Conservation (phyloP, 2,113 vertebrate genomes). For the Mola mola region DNA sequence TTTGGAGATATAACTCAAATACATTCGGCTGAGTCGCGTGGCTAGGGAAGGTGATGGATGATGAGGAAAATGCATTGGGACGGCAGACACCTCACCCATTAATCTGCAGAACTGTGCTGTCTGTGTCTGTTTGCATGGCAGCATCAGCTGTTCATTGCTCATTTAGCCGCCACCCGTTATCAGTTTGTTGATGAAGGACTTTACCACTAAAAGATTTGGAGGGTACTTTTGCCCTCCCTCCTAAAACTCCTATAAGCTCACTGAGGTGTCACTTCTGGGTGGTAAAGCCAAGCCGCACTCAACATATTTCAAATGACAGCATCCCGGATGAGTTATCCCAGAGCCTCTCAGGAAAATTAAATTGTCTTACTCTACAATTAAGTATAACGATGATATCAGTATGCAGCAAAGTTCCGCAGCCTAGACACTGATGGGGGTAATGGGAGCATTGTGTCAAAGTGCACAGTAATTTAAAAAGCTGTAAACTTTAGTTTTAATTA, state of each 20-base stretch:
- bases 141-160: slow-evolving; percentile 66
- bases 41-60: slow-evolving; percentile 68
- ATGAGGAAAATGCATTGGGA: slow-evolving; percentile 50
- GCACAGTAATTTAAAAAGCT: slow-evolving; percentile 24
- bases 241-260: slow-evolving; percentile 48
- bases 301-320: slow-evolving; percentile 48
- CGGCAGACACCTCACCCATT: slow-evolving; percentile 69
- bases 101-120: slow-evolving; percentile 66
- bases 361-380: slow-evolving; percentile 36
- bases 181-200: slow-evolving; percentile 66
- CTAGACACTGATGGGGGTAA: slow-evolving; percentile 18
- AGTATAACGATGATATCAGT: slow-evolving; percentile 13
- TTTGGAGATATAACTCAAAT: slow-evolving; percentile 60
- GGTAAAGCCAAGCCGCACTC: slow-evolving; percentile 47
- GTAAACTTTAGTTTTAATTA: slow-evolving; percentile 39
- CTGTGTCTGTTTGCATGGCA: slow-evolving; percentile 72
- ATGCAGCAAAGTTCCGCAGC: slow-evolving; percentile 12
- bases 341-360: slow-evolving; percentile 39
- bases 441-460: slow-evolving; percentile 39
- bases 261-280: slow-evolving; percentile 35
- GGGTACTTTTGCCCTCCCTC: slow-evolving; percentile 48
- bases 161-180: slow-evolving; percentile 67
- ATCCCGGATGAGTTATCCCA: slow-evolving; percentile 8
- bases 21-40: slow-evolving; percentile 37
- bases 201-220: slow-evolving; percentile 54